phyloP scores from a whole-genome alignment of 2,113 vertebrate species.

The Cryptomyrus ogoouensis region DNA sequence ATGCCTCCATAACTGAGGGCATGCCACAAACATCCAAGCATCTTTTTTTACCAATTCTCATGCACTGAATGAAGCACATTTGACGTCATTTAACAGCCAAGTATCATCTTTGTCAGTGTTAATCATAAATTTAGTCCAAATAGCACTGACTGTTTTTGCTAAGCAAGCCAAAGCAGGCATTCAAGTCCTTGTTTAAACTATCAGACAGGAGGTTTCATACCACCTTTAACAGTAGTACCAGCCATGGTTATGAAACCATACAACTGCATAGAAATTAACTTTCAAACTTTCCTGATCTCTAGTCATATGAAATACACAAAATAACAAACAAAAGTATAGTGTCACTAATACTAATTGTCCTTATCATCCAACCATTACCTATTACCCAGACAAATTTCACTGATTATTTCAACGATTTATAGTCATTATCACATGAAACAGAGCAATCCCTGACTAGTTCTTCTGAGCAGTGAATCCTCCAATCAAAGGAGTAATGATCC shows the following conservation, averaged over 20 bases:
- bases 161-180: neutral
- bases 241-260: neutral
- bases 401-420: neutral
- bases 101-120: neutral
- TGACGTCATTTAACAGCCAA: too few species aligned
- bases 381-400: neutral
- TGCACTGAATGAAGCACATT: too few species aligned
- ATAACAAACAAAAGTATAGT: neutral
- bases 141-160: neutral
- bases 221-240: neutral
- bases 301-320: neutral
- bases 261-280: neutral
- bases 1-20: too few species aligned
- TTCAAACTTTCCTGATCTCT: neutral
- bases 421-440: neutral
- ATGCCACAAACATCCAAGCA: too few species aligned
- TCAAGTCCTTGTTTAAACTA: neutral
- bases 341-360: too few species aligned
- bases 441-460: too few species aligned
- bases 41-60: too few species aligned
- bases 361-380: neutral
- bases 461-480: too few species aligned
- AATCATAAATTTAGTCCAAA: neutral
- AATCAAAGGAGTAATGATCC: too few species aligned
- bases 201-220: neutral